Percentiles rank a stretch among this genome's conserved stretches.
These are phyloP conservation scores for Gasterosteus aculeatus DNA, from an alignment of 2,113 vertebrate species.

Conservation along the genomic window DNA sequence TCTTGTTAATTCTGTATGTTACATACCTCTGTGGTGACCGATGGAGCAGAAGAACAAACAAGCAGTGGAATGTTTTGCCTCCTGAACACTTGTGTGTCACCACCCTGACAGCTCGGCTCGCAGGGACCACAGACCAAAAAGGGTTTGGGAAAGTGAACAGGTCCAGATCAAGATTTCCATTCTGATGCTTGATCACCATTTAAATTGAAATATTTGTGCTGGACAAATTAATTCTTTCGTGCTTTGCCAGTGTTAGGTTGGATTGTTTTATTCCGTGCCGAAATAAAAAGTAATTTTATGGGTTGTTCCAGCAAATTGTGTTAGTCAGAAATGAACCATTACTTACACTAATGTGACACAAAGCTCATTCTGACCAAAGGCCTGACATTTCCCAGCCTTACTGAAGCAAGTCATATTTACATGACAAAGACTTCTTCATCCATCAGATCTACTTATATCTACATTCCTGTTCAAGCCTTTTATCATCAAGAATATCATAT, in stretches of 20 bases:
- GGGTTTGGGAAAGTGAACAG: conserved; percentile 55
- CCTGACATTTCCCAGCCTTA: conserved; percentile 45
- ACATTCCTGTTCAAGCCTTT: conserved; percentile 42
- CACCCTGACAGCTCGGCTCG: conserved; percentile 51
- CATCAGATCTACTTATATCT: conserved; percentile 48
- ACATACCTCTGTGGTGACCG: conserved; percentile 39
- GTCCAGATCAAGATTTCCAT: conserved; percentile 66
- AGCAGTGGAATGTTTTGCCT: conserved; percentile 27
- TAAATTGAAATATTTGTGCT: conserved; percentile 65
- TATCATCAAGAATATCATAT: conserved; percentile 50
- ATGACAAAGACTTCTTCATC: conserved; percentile 66
- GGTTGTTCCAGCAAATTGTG: conserved; percentile 63
- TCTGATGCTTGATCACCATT: conserved; percentile 69
- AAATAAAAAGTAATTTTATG: conserved; percentile 59
- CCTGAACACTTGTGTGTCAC: conserved; percentile 42
- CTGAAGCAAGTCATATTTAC: conserved; percentile 66
- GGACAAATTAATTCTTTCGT: conserved; percentile 72
- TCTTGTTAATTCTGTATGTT: conserved; percentile 36
- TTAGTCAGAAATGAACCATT: conserved; percentile 64
- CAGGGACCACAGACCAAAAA: conserved; percentile 29
- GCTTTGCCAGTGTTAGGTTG: conserved; percentile 53
- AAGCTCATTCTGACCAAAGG: conserved; percentile 62
- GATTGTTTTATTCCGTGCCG: conserved; percentile 53
- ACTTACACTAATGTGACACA: conserved; percentile 68
- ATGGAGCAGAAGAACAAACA: conserved; percentile 59